Conservation (phyloP, 2,797 vertebrate species). For the Crax fasciolata region DNA sequence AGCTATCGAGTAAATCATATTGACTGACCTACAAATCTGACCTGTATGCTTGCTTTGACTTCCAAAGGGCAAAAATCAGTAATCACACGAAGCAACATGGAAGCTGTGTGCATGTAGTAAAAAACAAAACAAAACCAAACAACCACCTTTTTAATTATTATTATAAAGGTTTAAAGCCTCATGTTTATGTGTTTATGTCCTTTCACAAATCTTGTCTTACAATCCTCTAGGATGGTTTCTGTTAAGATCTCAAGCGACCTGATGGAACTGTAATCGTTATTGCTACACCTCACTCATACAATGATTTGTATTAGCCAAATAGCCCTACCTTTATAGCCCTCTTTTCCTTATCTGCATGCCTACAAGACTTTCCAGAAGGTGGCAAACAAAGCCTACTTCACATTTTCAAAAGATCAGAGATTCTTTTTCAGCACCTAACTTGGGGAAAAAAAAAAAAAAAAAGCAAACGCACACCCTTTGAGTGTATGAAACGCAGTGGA, state of each 20-base stretch:
- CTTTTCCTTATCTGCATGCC: not conserved
- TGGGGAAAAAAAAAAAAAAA: not conserved
- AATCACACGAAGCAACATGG: not conserved
- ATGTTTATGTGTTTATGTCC: not conserved
- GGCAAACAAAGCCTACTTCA: not conserved
- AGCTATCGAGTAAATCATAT: slow-evolving; percentile 19
- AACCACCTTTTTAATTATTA: not conserved
- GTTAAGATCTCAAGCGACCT: not conserved
- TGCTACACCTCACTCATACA: not conserved
- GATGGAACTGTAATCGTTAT: not conserved
- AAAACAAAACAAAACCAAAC: no score
- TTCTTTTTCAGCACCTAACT: not conserved
- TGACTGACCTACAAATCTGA: slow-evolving; percentile 44
- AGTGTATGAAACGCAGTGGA: not conserved
- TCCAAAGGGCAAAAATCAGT: not conserved
- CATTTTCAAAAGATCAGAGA: not conserved
- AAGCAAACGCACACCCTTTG: not conserved
- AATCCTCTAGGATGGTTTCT: not conserved
- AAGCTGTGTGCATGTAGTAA: not conserved
- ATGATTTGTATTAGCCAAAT: not conserved
- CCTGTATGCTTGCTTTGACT: not conserved
- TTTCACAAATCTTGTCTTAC: not conserved
- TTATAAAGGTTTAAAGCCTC: not conserved
- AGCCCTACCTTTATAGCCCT: not conserved
- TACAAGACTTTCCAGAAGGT: not conserved